Base-by-base conservation (phyloP, 1,140 invertebrate genomes). In the Hycleus cichorii region DNA sequence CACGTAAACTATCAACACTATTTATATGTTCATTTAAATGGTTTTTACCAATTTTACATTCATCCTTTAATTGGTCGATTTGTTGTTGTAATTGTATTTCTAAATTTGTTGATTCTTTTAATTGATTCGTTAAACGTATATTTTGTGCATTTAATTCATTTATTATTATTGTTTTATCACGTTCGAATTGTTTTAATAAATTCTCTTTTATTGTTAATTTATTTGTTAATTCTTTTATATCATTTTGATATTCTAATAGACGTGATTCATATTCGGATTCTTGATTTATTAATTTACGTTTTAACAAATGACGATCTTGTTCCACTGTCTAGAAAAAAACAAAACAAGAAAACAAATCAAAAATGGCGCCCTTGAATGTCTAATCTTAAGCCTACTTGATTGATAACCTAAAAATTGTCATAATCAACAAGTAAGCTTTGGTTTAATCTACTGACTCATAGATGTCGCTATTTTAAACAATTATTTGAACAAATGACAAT, bases 121-220 rank as follows among this genome's bases (percentile, higher is more conserved):
- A 81, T 74, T 96, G 91, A 38, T 83, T 80, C 3, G 91, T 93
- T 4, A 97, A 80, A 48, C 92, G 79, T 11, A 90, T 86, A 74
- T 96, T 97, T 74, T 97, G 93, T 59, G 91, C 87, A 12, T 89
- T 91, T 43, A 97, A 79, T 69, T 95, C 91, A 7, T 85, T 80
- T 32, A 97, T 88, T 8, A 83, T 71, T 8, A 78, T 63, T 61
- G 79, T 78, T 75, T 89, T 87, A 72, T 92, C 83, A 72, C 87
- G 83, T 68, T 95, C 92, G 44, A 83, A 83, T 72, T 89, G 84
- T 63, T 81, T 82, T 26, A 83, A 73, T 9, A 80, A 74, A 42
- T 77, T 77, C 62, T 88, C 82, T 66, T 83, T 81, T 44, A 82
- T 76, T 46, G 80, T 78, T 51, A 88, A 75, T 68, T 88, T 87